Base-by-base conservation (phyloP, 2,797 vertebrate genomes). In the Alca torda region DNA sequence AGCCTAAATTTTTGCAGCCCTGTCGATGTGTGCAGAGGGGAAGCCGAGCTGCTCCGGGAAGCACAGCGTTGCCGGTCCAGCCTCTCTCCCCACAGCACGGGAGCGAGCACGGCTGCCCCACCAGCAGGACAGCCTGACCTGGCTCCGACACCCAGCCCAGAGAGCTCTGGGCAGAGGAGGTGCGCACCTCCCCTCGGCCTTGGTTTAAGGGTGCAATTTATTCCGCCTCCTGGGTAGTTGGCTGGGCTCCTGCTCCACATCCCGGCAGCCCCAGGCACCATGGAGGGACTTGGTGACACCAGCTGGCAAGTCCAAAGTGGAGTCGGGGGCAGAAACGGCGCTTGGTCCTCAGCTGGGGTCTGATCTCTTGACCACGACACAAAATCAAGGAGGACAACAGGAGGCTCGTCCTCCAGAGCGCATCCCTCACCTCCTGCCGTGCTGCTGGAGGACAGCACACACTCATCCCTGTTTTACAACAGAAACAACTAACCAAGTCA, bases 41-140 rank as follows among this genome's bases (percentile, higher is more conserved):
- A 73, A 50, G 23, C 11, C 18, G 41, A 43, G 60, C 56, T 85
- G 60, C 73, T 41, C 46, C 0, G 1, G 63, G 53, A 56, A 51
- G 45, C 1, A 30, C 4, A 8, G 18, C 2, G 1, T 4, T 72
- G 64, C 26, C 6, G 6, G 33, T 30, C 53, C 76, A 68, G 45
- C 33, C 33, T 33, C 53, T 59, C 15, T 76, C 12, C 53, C 72
- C 4, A 1, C 0, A 6, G n/a, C 41, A 64, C 2, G 31, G 53
- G 35, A 74, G 16, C 3, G 6, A 89, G 64, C 64, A 31, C 0
- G 0, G 60, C 51, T 30, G 8, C 6, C 41, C 41, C 35, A 8
- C 26, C 2, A 6, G 45, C 2, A 6, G 30, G 53, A 72, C 43
- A 72, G 39, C 53, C 64, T 45, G 56, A 43, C 59, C 7, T 1